phyloP scores from a whole-genome alignment of 2,797 vertebrate species.

The Onychomys leucogaster region DNA sequence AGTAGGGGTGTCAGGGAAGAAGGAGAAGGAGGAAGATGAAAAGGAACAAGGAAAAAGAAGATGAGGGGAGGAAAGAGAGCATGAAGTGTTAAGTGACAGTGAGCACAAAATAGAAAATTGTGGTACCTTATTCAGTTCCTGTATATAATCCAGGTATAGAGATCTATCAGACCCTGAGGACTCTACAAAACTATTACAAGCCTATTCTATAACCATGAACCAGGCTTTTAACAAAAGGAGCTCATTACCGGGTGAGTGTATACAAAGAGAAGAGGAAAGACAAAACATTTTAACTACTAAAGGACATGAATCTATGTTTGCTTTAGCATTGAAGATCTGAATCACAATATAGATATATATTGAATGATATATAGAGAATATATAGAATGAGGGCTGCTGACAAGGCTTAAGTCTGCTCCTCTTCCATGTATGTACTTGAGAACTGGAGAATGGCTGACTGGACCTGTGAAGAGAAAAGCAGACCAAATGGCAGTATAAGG shows the following conservation, averaged over 20 bases:
- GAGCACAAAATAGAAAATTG: background rate
- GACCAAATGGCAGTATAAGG: background rate
- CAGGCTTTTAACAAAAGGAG: background rate
- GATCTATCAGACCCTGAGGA: background rate
- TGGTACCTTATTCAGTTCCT: background rate
- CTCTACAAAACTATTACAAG: background rate
- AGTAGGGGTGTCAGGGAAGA: background rate
- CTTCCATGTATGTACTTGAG: background rate
- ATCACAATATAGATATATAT: no score
- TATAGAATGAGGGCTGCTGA: background rate
- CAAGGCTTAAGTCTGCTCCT: background rate
- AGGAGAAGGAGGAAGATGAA: background rate
- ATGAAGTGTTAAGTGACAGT: background rate
- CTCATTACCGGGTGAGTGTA: background rate
- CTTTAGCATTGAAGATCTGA: background rate
- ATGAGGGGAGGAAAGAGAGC: background rate
- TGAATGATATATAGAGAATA: no score
- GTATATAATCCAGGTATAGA: background rate
- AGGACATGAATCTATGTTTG: background rate
- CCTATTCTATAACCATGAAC: background rate
- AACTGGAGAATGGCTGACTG: background rate
- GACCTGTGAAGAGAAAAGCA: background rate
- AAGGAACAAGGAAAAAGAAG: no score
- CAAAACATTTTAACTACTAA: background rate
- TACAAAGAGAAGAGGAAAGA: background rate